Conservation (phyloP, 2,797 vertebrate genomes). For the Acrossocheilus wenchowensis region DNA sequence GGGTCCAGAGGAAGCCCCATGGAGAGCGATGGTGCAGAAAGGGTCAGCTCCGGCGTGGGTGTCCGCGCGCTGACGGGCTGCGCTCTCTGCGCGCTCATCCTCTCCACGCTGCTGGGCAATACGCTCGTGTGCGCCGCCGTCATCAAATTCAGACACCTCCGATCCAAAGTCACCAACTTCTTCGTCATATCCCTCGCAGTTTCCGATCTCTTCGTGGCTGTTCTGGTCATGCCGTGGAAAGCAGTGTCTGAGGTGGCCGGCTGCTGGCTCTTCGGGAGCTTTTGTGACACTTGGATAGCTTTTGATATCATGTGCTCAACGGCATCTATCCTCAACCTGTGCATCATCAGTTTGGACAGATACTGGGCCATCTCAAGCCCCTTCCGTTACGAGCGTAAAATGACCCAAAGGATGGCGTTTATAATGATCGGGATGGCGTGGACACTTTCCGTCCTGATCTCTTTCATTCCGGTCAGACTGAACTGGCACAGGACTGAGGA, state of each 20-base stretch:
- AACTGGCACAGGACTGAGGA: constrained; percentile 78
- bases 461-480: constrained; percentile 83
- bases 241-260: constrained; percentile 76
- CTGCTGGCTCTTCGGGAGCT: constrained; percentile 81
- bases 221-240: constrained; percentile 85
- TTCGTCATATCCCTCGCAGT: constrained; percentile 83
- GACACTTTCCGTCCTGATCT: constrained; percentile 82
- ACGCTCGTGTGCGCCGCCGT: constrained; percentile 79
- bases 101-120: constrained; percentile 80
- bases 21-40: constrained; percentile 52
- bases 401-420: constrained; percentile 78
- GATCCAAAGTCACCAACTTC: constrained; percentile 83
- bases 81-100: constrained; percentile 77
- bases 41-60: constrained; percentile 49
- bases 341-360: constrained; percentile 85
- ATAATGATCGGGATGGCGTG: constrained; percentile 78
- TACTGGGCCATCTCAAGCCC: constrained; percentile 84
- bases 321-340: constrained; percentile 84
- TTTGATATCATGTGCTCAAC: constrained; percentile 87
- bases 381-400: constrained; percentile 78
- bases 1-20: background rate
- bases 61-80: constrained; percentile 74
- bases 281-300: constrained; percentile 85
- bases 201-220: constrained; percentile 82
- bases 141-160: constrained; percentile 79